A percentile compares a stretch with the other conserved stretches of the same genome.
phyloP scores from a whole-genome alignment of 2,113 vertebrate genomes.

The Corvus cornix region DNA sequence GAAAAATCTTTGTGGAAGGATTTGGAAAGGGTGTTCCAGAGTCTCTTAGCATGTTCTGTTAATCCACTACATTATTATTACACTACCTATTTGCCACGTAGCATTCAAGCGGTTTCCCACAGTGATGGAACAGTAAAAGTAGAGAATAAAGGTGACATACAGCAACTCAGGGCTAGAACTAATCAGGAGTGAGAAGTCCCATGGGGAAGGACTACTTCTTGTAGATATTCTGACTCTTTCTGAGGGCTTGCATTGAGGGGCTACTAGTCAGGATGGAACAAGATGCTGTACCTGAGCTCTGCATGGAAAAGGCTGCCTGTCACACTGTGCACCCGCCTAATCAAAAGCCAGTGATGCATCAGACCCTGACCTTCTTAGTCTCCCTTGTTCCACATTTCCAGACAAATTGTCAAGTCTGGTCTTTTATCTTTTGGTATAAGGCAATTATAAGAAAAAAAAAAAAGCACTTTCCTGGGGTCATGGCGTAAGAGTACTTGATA shows the following conservation, averaged over 20 bases:
- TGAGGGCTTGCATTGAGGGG: background rate
- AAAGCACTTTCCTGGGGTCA: background rate
- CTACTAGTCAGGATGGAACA: background rate
- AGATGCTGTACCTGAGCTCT: background rate
- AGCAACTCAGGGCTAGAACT: background rate
- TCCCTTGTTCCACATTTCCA: background rate
- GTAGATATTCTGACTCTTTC: background rate
- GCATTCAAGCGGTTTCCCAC: background rate
- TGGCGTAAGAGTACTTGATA: background rate
- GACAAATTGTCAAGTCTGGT: background rate
- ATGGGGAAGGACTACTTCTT: background rate
- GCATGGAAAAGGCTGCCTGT: background rate
- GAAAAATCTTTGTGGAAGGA: background rate
- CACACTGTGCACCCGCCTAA: background rate
- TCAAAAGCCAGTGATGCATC: background rate
- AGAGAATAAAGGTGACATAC: background rate
- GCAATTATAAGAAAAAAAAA: background rate
- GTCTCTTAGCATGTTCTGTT: background rate
- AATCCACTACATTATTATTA: background rate
- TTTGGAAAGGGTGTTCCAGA: background rate
- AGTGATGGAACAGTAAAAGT: background rate
- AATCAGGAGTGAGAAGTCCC: background rate
- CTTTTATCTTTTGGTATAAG: background rate
- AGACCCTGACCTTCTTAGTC: background rate
- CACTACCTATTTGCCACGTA: background rate